These are phyloP conservation scores for Copidosoma aretas DNA, from an alignment of 2,888 invertebrate species.

Conservation along the genomic window DNA sequence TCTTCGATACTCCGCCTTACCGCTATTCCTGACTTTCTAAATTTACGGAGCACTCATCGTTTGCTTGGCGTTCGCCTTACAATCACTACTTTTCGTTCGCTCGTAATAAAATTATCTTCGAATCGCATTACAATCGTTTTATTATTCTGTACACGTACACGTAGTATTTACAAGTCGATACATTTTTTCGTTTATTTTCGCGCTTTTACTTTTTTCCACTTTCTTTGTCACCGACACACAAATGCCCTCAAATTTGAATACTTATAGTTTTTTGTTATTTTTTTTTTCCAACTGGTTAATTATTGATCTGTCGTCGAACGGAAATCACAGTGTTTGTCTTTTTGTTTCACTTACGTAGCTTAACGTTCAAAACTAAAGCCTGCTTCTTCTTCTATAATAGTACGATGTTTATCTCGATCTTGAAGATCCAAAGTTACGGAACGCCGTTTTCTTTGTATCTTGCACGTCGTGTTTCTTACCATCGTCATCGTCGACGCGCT, in stretches of 20 bases:
- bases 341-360: conserved; percentile 26
- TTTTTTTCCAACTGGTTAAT: conserved; percentile 1
- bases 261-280: conserved; percentile 13
- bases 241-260: conserved; percentile 24
- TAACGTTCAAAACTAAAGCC: background rate
- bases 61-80: no score
- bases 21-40: no score
- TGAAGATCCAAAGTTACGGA: conserved; percentile 31
- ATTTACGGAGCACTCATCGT: no score
- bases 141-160: conserved; percentile 14
- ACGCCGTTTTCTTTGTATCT: conserved; percentile 19
- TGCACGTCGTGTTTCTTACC: background rate
- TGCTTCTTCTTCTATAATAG: background rate
- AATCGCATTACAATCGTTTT: conserved; percentile 5
- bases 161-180: conserved; percentile 34
- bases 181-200: conserved; percentile 9
- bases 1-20: background rate
- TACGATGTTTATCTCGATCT: conserved; percentile 8
- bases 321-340: conserved; percentile 39
- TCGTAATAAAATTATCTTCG: background rate
- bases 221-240: conserved; percentile 35
- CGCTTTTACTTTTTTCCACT: background rate
- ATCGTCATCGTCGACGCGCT: conserved; percentile 9
- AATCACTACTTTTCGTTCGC: background rate
- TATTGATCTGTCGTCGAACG: conserved; percentile 17